These are phyloP conservation scores for Drosophila teissieri DNA, from an alignment of 1,140 invertebrate species.

Conservation along the genomic window DNA sequence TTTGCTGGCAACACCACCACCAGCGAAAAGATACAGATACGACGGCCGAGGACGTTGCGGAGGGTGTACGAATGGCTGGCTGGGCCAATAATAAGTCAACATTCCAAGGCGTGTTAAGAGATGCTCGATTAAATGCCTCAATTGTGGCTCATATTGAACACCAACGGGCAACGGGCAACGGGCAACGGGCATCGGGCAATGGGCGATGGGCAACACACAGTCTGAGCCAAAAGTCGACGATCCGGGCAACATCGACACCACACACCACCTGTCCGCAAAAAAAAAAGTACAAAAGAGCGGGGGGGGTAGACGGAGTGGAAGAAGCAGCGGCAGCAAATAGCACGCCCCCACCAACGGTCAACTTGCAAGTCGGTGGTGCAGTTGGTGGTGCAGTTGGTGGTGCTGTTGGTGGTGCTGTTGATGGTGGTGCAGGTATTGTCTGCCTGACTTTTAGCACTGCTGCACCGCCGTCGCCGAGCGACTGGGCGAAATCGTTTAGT, in stretches of 20 bases:
- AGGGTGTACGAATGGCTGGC: conserved; percentile 30
- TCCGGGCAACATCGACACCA: conserved; percentile 77
- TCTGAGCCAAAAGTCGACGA: conserved; percentile 45
- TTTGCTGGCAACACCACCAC: conserved; percentile 18
- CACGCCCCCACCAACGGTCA: conserved; percentile 81
- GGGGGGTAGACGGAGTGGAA: conserved; percentile 21
- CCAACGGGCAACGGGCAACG: conserved; percentile 57
- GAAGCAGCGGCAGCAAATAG: conserved; percentile 67
- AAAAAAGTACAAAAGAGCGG: not conserved
- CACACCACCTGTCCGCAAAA: conserved; percentile 77
- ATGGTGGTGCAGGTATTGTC: conserved; percentile 20
- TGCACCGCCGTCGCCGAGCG: conserved; percentile 20
- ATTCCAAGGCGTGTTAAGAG: conserved; percentile 83
- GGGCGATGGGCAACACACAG: conserved; percentile 28
- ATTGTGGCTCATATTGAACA: conserved; percentile 83
- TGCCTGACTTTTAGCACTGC: conserved; percentile 79
- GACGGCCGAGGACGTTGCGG: not conserved
- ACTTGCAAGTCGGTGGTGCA: conserved; percentile 43
- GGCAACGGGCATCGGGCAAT: conserved; percentile 50
- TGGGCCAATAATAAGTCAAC: conserved; percentile 82
- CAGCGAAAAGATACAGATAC: conserved; percentile 31
- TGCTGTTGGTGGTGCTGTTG: not conserved
- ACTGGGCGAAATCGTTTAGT: conserved; percentile 83
- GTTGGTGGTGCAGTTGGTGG: conserved; percentile 3
- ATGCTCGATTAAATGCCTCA: conserved; percentile 83